Base-by-base conservation (phyloP, 2,797 vertebrate genomes). In the Orientallactaga sibirica region DNA sequence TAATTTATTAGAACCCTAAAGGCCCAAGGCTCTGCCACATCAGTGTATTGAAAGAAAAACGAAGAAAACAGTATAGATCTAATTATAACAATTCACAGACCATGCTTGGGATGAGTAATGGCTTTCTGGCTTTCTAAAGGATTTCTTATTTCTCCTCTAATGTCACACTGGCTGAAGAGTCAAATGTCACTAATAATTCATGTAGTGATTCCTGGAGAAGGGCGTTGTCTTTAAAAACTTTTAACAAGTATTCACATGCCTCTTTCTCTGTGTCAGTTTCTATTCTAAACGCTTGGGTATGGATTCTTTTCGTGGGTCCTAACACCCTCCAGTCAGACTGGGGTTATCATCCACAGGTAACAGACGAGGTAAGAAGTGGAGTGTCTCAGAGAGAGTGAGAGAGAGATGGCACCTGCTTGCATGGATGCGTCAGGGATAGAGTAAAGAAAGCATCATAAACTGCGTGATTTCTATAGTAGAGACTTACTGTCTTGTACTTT, bases 1-100 rank as follows among this genome's bases (percentile, higher is more conserved):
- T 99, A 99, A 99, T 99, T 99, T 98, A 99, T 99, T 98, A 98
- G 98, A 95, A 97, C 96, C 86, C 97, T 97, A 97, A 98, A 98
- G 98, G 98, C 98, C 98, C 97, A 97, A 48, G 97, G 98, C 98
- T 97, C 97, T 97, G 98, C 98, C 98, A 98, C 98, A 97, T 97
- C 97, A 97, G 94, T 96, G 96, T 97, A 97, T 97, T 95, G 97
- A 97, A 96, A 97, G 97, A 97, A 97, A 98, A 97, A 55, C 90
- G 97, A 98, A 98, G 97, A 97, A 97, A 98, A 98, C 97, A 97
- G 96, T 95, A 88, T 73, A 96, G 88, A 88, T 96, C 96, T 97
- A 96, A 98, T 98, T 97, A 96, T 97, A 97, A 96, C 78, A 94
- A 94, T 94, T 96, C 94, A 95, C 96, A 96, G 96, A 96, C 86